A percentile compares a stretch with the other conserved stretches of the same genome.
These are phyloP conservation scores for Leistus spinibarbis DNA, from an alignment of 2,888 invertebrate genomes.

Conservation along the genomic window DNA sequence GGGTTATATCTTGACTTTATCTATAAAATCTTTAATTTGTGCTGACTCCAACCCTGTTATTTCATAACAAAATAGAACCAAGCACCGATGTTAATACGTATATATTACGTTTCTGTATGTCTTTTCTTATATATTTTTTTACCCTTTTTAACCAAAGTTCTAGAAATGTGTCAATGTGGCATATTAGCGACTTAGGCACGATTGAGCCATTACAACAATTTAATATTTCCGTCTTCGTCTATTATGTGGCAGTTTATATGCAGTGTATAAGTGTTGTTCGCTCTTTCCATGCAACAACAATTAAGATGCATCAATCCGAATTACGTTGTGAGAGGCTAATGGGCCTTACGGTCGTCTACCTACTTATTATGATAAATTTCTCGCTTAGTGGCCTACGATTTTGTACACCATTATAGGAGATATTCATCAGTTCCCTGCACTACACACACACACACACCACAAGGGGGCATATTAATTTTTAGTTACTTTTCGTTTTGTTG, in stretches of 20 bases:
- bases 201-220: slow-evolving; percentile 34
- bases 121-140: slow-evolving; percentile 9
- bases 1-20: no score
- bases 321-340: slow-evolving; percentile 26
- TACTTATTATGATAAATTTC: slow-evolving; percentile 40
- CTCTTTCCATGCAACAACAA: slow-evolving; percentile 33
- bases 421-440: slow-evolving; percentile 22
- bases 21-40: no score
- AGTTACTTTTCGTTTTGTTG: slow-evolving; percentile 10
- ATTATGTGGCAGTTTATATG: slow-evolving; percentile 14
- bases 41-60: no score
- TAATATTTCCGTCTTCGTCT: slow-evolving; percentile 23
- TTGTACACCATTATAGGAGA: slow-evolving; percentile 30
- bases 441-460: not conserved
- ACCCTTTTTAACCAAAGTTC: slow-evolving; percentile 9
- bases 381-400: slow-evolving; percentile 30
- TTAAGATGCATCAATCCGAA: slow-evolving; percentile 37
- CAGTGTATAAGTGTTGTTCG: slow-evolving; percentile 20
- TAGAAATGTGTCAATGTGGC: slow-evolving; percentile 24
- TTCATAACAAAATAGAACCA: no score
- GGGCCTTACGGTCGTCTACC: slow-evolving; percentile 32
- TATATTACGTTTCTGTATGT: slow-evolving; percentile 14
- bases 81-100: slow-evolving; percentile 33
- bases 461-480: slow-evolving; percentile 32
- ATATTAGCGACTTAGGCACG: slow-evolving; percentile 29